Conservation (phyloP, 2,888 invertebrate genomes). For the Formica aserva region DNA sequence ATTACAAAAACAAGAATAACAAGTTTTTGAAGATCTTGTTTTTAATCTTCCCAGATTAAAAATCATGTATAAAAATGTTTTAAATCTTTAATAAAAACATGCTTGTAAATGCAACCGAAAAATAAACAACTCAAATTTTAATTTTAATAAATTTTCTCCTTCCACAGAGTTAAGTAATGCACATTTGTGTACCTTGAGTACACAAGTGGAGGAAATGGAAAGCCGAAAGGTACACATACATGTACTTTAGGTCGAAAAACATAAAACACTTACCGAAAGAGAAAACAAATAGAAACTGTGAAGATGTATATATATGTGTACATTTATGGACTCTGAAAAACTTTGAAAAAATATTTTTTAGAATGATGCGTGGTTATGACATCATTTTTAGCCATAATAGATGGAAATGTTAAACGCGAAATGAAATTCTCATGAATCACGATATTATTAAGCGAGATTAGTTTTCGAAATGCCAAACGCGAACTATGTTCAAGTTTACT, state of each 20-base stretch:
- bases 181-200: slow-evolving; percentile 13
- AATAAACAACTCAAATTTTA: neutral
- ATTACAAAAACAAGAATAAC: slow-evolving; percentile 14
- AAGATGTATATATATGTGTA: neutral
- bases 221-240: slow-evolving; percentile 31
- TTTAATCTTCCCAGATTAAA: slow-evolving; percentile 15
- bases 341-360: neutral
- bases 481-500: slow-evolving; percentile 29
- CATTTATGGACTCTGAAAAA: neutral
- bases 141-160: slow-evolving; percentile 43
- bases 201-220: slow-evolving; percentile 26
- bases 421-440: slow-evolving; percentile 19
- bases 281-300: slow-evolving; percentile 37
- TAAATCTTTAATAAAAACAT: neutral
- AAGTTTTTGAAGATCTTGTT: neutral
- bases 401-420: neutral
- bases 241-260: neutral
- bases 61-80: neutral
- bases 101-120: neutral
- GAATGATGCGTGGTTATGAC: neutral
- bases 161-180: slow-evolving; percentile 11
- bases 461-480: neutral
- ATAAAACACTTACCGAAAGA: slow-evolving; percentile 44
- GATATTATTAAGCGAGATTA: slow-evolving; percentile 40
- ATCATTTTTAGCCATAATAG: neutral